A percentile compares a stretch with the other conserved stretches of the same genome.
These are phyloP conservation scores for Chrysotoxum bicinctum DNA, from an alignment of 2,888 invertebrate genomes.

Conservation along the genomic window DNA sequence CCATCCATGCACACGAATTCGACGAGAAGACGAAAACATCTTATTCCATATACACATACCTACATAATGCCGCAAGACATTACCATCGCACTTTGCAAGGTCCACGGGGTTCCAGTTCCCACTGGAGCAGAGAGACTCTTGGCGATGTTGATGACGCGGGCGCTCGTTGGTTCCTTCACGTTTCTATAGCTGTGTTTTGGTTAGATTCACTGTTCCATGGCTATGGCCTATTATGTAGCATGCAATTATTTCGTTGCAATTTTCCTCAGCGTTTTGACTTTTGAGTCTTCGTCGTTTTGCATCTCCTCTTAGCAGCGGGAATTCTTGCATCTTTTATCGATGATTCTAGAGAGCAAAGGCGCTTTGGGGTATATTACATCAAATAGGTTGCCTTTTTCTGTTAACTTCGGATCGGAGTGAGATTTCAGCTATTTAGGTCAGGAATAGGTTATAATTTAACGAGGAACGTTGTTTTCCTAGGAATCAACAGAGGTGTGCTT, in stretches of 20 bases:
- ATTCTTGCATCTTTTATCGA: constrained; percentile 10
- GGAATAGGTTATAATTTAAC: constrained; percentile 49
- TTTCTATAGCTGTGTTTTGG: constrained; percentile 18
- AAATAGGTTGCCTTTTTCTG: constrained; percentile 11
- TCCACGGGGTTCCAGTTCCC: constrained; percentile 36
- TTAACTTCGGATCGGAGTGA: constrained; percentile 14
- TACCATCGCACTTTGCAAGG: constrained; percentile 23
- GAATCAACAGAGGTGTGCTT: not conserved
- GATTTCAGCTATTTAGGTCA: constrained; percentile 56
- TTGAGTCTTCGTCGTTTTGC: constrained; percentile 24
- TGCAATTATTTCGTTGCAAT: constrained; percentile 51
- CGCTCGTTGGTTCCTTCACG: constrained; percentile 9
- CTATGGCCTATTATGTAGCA: constrained; percentile 43
- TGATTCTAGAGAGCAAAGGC: constrained; percentile 18
- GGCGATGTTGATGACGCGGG: constrained; percentile 51
- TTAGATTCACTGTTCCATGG: constrained; percentile 39
- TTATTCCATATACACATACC: constrained; percentile 10
- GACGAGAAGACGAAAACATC: not conserved
- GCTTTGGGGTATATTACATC: not conserved
- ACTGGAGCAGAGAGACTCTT: constrained; percentile 12
- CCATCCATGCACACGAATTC: constrained; percentile 27
- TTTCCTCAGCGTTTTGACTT: constrained; percentile 17
- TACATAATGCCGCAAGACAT: constrained; percentile 18
- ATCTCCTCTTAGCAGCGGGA: not conserved
- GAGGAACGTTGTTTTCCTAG: constrained; percentile 9